These are phyloP conservation scores for Erithacus rubecula DNA, from an alignment of 2,797 vertebrate genomes.

Conservation along the genomic window DNA sequence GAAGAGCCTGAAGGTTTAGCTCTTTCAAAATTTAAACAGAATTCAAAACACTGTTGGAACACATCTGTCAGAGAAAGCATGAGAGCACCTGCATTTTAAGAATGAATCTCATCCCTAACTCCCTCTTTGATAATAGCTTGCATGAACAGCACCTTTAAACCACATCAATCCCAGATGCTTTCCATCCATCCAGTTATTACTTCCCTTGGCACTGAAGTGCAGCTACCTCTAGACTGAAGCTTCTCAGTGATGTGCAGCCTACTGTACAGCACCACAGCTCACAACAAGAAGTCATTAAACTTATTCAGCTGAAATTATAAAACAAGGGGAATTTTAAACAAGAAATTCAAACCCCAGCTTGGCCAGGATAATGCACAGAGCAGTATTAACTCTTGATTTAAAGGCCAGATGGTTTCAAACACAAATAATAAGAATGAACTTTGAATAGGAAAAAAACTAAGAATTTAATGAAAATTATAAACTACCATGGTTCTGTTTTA, in stretches of 20 bases:
- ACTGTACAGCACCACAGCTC: neutral
- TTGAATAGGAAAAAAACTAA: neutral
- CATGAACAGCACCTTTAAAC: constrained; percentile 75
- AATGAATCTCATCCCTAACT: constrained; percentile 56
- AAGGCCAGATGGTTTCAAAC: neutral
- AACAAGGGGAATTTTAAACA: neutral
- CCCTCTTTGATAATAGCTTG: constrained; percentile 74
- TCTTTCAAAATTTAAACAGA: constrained; percentile 79
- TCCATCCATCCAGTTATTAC: constrained; percentile 50
- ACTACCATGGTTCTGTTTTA: neutral
- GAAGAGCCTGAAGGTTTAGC: constrained; percentile 76
- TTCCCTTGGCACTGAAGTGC: constrained; percentile 41
- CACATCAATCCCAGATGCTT: constrained; percentile 61
- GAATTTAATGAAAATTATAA: neutral
- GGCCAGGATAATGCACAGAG: neutral
- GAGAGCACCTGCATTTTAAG: constrained; percentile 75
- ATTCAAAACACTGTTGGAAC: constrained; percentile 74
- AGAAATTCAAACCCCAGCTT: neutral
- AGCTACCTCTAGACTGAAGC: constrained; percentile 37
- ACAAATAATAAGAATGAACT: neutral
- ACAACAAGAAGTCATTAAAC: constrained; percentile 13
- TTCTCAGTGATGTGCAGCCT: neutral
- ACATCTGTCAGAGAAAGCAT: constrained; percentile 71
- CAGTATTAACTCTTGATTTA: neutral
- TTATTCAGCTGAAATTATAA: constrained; percentile 13